Evolutionary conservation across 2,797 vertebrate species (phyloP), one percentile per base, ranked within the genome.

Genomic region (Sebastes variabilis): DNA sequence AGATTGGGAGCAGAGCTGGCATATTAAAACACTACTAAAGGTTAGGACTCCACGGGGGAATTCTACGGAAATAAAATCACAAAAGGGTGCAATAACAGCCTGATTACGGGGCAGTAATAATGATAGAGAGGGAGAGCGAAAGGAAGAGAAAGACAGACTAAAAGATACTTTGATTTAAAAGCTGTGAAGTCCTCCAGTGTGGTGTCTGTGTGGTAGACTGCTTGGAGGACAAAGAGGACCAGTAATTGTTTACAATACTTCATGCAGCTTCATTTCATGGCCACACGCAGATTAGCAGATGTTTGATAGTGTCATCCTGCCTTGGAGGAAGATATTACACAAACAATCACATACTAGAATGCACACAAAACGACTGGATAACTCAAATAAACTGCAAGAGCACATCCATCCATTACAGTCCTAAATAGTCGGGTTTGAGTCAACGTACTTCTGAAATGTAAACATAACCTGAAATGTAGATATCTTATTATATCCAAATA

Each of bases 1-100:
- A 81, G 74, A 76, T 58, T 78, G 70, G 76, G 87, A 87, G 80
- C 73, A 84, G 79, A 93, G 74, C 85, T 90, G 90, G 89, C 91
- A 94, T 90, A 94, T 93, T 94, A 94, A 95, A 94, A 87, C 72
- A 86, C 80, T 80, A 79, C 77, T 82, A 95, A 95, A 96, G 93
- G 94, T 94, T 93, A 95, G 84, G 69, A 81, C 80, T 90, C 88
- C 75, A 84, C 85, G 1, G 72, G 90, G 93, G 92, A 90, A 89
- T 93, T 85, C 80, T 79, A 60, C 71, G 74, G 66, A 84, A 89
- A 90, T 87, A 84, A 90, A 89, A 88, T 75, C 78, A 90, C 80
- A 85, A 79, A 89, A 91, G 88, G 87, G 83, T 81, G 79, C 82
- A 87, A 82, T 90, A 88, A 80, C 85, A 87, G 56, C 60, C 80